phyloP scores from a whole-genome alignment of 2,113 vertebrate species.

The Labeo rohita region DNA sequence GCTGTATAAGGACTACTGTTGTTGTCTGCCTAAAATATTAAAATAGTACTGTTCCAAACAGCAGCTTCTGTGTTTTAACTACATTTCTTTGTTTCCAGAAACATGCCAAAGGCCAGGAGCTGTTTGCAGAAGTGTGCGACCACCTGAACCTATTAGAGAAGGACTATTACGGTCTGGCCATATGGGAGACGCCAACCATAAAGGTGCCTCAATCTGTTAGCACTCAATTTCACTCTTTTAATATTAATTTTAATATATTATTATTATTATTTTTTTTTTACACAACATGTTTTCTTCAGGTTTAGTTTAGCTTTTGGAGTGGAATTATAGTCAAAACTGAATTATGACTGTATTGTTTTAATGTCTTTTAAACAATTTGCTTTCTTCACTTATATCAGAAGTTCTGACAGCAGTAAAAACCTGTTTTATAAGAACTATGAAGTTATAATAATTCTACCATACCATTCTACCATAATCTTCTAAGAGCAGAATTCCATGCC shows the following conservation, averaged over 20 bases:
- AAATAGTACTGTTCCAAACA: neutral
- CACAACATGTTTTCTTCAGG: neutral
- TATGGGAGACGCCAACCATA: conserved; percentile 84
- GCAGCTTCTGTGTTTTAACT: neutral
- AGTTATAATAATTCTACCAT: neutral
- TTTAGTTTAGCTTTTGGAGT: neutral
- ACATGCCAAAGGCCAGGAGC: conserved; percentile 93
- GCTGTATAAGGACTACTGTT: neutral
- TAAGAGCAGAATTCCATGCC: neutral
- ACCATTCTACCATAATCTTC: neutral
- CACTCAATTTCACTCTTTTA: neutral
- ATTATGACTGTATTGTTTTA: neutral
- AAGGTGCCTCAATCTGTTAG: conserved; percentile 76
- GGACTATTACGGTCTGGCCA: conserved; percentile 92
- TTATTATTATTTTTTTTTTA: too few species aligned
- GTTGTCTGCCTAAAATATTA: neutral
- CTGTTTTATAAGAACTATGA: neutral
- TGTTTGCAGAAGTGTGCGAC: conserved; percentile 92
- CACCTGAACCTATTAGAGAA: conserved; percentile 97
- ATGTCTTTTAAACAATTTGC: neutral
- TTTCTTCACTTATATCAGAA: neutral
- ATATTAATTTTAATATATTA: too few species aligned
- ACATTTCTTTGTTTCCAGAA: conserved; percentile 77
- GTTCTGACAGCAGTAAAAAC: neutral
- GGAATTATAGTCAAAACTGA: neutral